Conservation (phyloP, 1,140 invertebrate species). For the Drosophila pseudoananassae region DNA sequence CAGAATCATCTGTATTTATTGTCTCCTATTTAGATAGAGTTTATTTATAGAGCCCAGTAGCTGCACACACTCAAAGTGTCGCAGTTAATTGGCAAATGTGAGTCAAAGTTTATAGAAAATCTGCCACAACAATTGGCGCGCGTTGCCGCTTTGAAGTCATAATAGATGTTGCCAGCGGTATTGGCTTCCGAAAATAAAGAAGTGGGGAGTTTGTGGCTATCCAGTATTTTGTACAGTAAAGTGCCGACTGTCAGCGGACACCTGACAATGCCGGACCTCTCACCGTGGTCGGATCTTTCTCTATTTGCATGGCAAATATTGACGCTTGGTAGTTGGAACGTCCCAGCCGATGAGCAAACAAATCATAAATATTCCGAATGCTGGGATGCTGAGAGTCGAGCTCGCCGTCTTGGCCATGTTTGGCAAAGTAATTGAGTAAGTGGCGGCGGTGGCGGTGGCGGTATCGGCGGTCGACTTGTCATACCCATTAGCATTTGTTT, state of each 20-base stretch:
- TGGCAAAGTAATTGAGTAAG: slow-evolving; percentile 82
- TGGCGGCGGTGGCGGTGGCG: slow-evolving; percentile 40
- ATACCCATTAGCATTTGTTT: slow-evolving; percentile 82
- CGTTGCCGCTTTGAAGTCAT: slow-evolving; percentile 78
- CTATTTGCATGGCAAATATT: slow-evolving; percentile 77
- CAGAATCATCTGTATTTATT: neutral
- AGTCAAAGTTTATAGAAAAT: slow-evolving; percentile 80
- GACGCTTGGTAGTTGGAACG: slow-evolving; percentile 70
- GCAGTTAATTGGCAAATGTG: slow-evolving; percentile 83
- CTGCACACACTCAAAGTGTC: slow-evolving; percentile 77
- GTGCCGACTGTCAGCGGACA: slow-evolving; percentile 60
- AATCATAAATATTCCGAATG: slow-evolving; percentile 76
- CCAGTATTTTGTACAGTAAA: slow-evolving; percentile 31
- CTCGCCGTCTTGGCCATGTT: slow-evolving; percentile 56
- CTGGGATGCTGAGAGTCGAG: slow-evolving; percentile 23
- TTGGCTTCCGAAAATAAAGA: slow-evolving; percentile 7
- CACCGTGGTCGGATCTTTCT: slow-evolving; percentile 37
- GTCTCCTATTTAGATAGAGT: slow-evolving; percentile 46
- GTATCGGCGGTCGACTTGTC: slow-evolving; percentile 62
- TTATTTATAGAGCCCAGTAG: slow-evolving; percentile 79
- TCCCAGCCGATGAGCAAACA: slow-evolving; percentile 65
- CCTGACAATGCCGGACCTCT: slow-evolving; percentile 63
- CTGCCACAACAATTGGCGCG: slow-evolving; percentile 78
- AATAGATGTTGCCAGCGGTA: slow-evolving; percentile 61
- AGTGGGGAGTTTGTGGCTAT: neutral